Evolutionary conservation across 2,797 vertebrate species (phyloP).

Genomic region (Monodelphis domestica): DNA sequence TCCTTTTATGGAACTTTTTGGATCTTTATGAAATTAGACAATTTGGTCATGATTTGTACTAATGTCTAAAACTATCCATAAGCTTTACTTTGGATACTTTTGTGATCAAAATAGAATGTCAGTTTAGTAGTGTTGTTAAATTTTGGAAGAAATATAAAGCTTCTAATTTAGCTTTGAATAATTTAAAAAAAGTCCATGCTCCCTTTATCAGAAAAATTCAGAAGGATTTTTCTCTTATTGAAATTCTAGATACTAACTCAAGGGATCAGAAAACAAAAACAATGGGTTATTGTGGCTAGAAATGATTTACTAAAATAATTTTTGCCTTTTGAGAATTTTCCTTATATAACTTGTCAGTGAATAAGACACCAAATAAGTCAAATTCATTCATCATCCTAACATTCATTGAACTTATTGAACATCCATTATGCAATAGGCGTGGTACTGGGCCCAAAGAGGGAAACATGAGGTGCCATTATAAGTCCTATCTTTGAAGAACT

Average conservation of each 20-base stretch:
- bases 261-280: conserved; percentile 11
- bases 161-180: conserved; percentile 62
- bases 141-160: conserved; percentile 59
- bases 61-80: not conserved
- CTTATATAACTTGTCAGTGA: not conserved
- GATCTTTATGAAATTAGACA: not conserved
- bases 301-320: not conserved
- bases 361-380: not conserved
- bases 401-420: conserved; percentile 28
- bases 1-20: not conserved
- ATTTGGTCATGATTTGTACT: not conserved
- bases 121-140: conserved; percentile 72
- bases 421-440: not conserved
- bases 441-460: not conserved
- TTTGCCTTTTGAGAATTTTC: conserved; percentile 43
- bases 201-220: conserved; percentile 62
- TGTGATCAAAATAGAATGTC: conserved; percentile 42
- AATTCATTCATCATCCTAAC: not conserved
- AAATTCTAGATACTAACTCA: conserved; percentile 47
- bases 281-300: not conserved
- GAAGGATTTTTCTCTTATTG: conserved; percentile 50
- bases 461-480: not conserved
- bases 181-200: conserved; percentile 58
- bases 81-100: conserved; percentile 25
- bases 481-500: conserved; percentile 37